These are phyloP conservation scores for Lineus longissimus DNA, from an alignment of 1,140 invertebrate species.

Conservation along the genomic window DNA sequence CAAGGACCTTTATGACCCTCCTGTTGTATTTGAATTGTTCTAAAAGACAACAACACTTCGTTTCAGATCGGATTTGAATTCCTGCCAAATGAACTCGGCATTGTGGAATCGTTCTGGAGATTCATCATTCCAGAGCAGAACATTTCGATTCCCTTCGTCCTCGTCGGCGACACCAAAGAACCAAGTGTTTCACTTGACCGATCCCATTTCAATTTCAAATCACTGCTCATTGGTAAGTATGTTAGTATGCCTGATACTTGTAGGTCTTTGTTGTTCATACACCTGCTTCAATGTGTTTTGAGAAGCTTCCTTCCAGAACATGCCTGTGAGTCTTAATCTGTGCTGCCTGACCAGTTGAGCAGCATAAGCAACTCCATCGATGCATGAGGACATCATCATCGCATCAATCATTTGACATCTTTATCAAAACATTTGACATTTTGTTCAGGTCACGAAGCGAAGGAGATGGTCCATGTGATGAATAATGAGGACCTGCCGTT, in stretches of 20 bases:
- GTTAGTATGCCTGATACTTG: not conserved
- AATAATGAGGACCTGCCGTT: slow-evolving; percentile 47
- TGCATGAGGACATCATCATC: too few relatives aligned
- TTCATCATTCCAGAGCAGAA: slow-evolving; percentile 49
- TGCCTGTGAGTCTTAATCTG: not conserved
- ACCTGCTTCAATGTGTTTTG: too few relatives aligned
- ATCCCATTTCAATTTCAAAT: slow-evolving; percentile 52
- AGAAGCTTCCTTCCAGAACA: too few relatives aligned
- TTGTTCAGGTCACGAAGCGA: slow-evolving; percentile 46
- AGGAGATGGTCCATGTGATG: slow-evolving; percentile 43
- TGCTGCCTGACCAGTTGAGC: too few relatives aligned
- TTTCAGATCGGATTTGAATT: slow-evolving; percentile 51
- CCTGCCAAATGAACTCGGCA: slow-evolving; percentile 35
- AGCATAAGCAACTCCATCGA: too few relatives aligned
- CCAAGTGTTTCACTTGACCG: slow-evolving; percentile 49
- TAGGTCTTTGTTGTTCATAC: not conserved
- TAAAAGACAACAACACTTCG: too few relatives aligned
- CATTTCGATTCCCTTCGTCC: slow-evolving; percentile 51
- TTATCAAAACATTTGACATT: not conserved
- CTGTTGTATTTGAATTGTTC: too few relatives aligned
- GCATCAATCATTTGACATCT: too few relatives aligned
- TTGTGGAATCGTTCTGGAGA: slow-evolving; percentile 52
- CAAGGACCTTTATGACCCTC: too few relatives aligned
- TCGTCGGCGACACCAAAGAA: slow-evolving; percentile 48
- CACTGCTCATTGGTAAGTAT: slow-evolving; percentile 49